These are phyloP conservation scores for Ditylenchus dipsaci DNA, from an alignment of 1,140 invertebrate genomes.

Conservation along the genomic window DNA sequence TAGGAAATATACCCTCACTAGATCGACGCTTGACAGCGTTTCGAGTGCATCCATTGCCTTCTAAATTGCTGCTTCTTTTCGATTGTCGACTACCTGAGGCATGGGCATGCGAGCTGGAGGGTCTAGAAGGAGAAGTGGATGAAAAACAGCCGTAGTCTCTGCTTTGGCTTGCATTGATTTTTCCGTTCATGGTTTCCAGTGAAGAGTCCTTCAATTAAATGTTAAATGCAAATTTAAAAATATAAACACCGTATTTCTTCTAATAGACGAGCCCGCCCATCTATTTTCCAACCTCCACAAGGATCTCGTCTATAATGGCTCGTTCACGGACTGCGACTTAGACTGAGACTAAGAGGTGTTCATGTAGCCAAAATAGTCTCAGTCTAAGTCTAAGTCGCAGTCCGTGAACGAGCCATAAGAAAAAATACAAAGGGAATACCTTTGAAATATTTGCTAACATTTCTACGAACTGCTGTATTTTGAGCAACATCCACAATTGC, in stretches of 20 bases:
- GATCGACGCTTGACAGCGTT: conserved; percentile 32
- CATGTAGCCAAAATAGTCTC: too few relatives aligned
- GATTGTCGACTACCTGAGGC: background rate
- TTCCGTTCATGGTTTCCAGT: background rate
- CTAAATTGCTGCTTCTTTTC: conserved; percentile 6
- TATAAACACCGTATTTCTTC: too few relatives aligned
- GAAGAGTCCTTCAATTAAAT: background rate
- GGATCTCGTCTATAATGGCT: too few relatives aligned
- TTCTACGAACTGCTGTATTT: conserved; percentile 94
- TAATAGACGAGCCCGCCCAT: too few relatives aligned
- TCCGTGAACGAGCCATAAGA: too few relatives aligned
- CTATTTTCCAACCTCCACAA: too few relatives aligned
- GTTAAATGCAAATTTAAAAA: too few relatives aligned
- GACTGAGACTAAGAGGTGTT: too few relatives aligned
- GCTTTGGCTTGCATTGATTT: background rate
- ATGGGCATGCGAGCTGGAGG: background rate
- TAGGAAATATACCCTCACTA: conserved; percentile 5
- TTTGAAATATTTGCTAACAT: conserved; percentile 21
- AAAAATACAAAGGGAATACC: too few relatives aligned
- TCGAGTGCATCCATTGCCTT: background rate
- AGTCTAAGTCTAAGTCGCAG: too few relatives aligned
- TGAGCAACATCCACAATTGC: conserved; percentile 85
- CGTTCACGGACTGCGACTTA: too few relatives aligned
- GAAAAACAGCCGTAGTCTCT: background rate
- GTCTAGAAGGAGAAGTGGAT: background rate